Base-by-base conservation (phyloP, 2,797 vertebrate species). In the Chelmon rostratus region DNA sequence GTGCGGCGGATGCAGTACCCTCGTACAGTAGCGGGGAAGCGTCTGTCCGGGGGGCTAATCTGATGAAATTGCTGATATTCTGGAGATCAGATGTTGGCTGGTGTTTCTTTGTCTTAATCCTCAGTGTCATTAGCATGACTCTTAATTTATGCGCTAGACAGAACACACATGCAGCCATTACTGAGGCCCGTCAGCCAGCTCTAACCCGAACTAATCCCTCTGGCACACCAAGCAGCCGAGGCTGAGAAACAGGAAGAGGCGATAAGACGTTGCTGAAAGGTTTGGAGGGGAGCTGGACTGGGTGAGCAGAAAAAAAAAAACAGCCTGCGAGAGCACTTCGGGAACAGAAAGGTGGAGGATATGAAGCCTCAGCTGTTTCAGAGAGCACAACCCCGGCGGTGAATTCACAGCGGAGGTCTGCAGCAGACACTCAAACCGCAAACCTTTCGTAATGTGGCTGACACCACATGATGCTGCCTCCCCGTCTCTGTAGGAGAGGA, bases 341-440 rank as follows among this genome's bases (percentile, higher is more conserved):
- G 67, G 64, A 38, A 59, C 33, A 42, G 12, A 44, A 68, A 76
- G 67, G 49, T 73, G 75, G 61, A 67, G 13, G 58, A 69, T 37
- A 74, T 58, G 40, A 82, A 79, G 63, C 28, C 23, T 79, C 63
- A 47, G 71, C 49, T 83, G 73, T 66, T 83, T 76, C 15, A 50
- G 25, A 70, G 71, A 77, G 31, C 54, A 38, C 31, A 57, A 46
- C 46, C 38, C 61, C 46, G 31, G 35, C 76, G 65, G 70, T 68
- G 62, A 8, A 63, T 47, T 78, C 83, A 21, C 79, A 56, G 75
- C 0, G 82, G 79, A 81, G 78, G 86, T 89, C 89, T 54, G 57
- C 71, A 56, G 15, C 71, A 74, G 58, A 74, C 65, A 3, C 49
- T 18, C 35, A 49, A 0, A 69, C 78, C 59, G 16, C 78, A 65